Percentiles rank a stretch among this genome's conserved stretches.
Evolutionary conservation across 1,140 invertebrate genomes (phyloP).

Genomic region (Holcopasites calliopsidis): DNA sequence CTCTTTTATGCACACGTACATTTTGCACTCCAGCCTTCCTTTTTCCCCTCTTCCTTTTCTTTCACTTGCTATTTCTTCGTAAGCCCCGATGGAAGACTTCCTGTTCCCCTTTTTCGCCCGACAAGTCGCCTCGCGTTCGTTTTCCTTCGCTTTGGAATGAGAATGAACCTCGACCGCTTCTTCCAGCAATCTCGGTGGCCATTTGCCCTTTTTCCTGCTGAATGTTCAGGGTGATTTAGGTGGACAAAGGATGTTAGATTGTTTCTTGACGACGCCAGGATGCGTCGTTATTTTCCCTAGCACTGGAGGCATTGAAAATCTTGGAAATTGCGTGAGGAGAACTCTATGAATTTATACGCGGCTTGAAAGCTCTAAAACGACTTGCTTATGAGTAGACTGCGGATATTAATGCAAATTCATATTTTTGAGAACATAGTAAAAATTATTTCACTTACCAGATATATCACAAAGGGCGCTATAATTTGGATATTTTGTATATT

Average conservation of each 20-base stretch:
- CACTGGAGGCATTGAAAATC: not conserved
- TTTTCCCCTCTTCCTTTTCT: not conserved
- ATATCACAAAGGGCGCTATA: too few species aligned
- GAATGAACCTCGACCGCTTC: not conserved
- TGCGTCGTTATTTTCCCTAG: too few species aligned
- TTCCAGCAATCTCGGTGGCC: not conserved
- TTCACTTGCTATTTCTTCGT: not conserved
- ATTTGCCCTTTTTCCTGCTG: not conserved
- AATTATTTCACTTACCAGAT: too few species aligned
- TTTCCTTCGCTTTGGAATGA: too few species aligned
- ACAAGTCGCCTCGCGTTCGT: too few species aligned
- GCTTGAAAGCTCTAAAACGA: too few species aligned
- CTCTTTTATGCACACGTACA: not conserved
- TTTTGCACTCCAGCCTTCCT: constrained; percentile 10
- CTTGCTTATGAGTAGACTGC: too few species aligned
- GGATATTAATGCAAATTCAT: too few species aligned
- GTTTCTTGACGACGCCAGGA: not conserved
- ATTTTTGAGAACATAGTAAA: too few species aligned
- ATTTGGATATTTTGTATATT: too few species aligned
- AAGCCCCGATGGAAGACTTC: not conserved
- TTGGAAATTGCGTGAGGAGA: not conserved
- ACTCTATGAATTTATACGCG: too few species aligned
- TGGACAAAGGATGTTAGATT: not conserved
- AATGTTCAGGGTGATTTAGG: constrained; percentile 3
- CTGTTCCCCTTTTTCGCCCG: constrained; percentile 12